Conservation (phyloP, 2,888 invertebrate species). For the Allacma fusca region DNA sequence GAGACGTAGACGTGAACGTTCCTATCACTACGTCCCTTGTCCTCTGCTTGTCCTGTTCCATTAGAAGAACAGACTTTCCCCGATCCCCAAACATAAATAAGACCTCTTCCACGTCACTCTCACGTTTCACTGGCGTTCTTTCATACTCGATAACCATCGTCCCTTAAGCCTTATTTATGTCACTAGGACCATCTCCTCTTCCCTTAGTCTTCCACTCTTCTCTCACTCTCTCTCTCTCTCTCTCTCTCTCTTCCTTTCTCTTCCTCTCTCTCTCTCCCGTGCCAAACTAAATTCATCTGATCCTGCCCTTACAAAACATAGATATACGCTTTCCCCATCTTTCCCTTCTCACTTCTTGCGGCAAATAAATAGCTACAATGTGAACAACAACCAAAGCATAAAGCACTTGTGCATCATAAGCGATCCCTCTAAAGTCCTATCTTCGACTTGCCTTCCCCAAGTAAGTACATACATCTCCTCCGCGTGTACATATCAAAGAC, state of each 20-base stretch:
- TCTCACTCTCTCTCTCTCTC: slow-evolving; percentile 33
- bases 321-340: slow-evolving; percentile 28
- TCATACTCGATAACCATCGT: slow-evolving; percentile 62
- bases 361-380: background rate
- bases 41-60: slow-evolving; percentile 61
- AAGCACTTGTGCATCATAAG: slow-evolving; percentile 34
- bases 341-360: background rate
- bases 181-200: slow-evolving; percentile 50
- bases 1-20: slow-evolving; percentile 41
- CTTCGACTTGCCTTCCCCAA: background rate
- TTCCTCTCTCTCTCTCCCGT: slow-evolving; percentile 13
- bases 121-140: slow-evolving; percentile 61
- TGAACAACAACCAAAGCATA: slow-evolving; percentile 17
- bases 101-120: slow-evolving; percentile 62
- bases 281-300: slow-evolving; percentile 41
- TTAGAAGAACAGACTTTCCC: slow-evolving; percentile 58
- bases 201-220: slow-evolving; percentile 28
- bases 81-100: slow-evolving; percentile 62
- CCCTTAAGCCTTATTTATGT: slow-evolving; percentile 62
- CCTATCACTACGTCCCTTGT: slow-evolving; percentile 50
- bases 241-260: slow-evolving; percentile 19
- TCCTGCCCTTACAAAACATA: slow-evolving; percentile 27
- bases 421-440: background rate
- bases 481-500: background rate
- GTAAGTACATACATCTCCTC: background rate